Percentiles rank a stretch among this genome's conserved stretches.
These are phyloP conservation scores for Ondatra zibethicus DNA, from an alignment of 2,113 vertebrate species.

Conservation along the genomic window DNA sequence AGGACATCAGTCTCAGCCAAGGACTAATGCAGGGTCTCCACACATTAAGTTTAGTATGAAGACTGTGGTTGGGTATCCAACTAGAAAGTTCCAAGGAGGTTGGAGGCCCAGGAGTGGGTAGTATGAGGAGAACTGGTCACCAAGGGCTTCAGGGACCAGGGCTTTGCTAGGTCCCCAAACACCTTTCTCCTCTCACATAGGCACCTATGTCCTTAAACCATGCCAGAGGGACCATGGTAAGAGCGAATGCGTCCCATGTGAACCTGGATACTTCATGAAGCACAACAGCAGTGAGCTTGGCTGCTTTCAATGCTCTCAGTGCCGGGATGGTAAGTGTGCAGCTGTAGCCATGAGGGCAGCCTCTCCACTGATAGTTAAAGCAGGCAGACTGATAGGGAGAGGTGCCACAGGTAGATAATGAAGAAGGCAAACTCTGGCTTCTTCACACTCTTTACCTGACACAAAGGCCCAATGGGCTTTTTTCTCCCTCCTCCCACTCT, in stretches of 20 bases:
- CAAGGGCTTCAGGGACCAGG: too few species aligned
- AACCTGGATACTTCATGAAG: background rate
- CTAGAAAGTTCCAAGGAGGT: background rate
- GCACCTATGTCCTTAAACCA: background rate
- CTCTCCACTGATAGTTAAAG: background rate
- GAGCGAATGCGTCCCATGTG: background rate
- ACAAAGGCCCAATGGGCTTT: background rate
- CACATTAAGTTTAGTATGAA: background rate
- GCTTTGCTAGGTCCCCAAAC: too few species aligned
- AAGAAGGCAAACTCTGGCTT: background rate
- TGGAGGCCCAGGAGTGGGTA: background rate
- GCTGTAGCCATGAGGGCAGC: background rate
- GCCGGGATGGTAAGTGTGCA: background rate
- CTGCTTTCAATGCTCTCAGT: background rate
- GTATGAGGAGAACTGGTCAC: background rate
- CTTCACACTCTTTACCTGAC: background rate
- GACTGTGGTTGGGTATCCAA: background rate
- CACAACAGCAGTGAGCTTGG: accelerated
- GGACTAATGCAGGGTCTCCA: background rate
- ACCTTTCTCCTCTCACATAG: background rate
- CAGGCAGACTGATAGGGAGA: background rate
- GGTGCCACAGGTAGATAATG: background rate
- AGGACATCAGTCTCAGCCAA: background rate
- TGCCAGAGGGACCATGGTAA: background rate
- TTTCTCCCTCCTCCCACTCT: background rate